Base-by-base conservation (phyloP, 30 jellyfish, hydroid and myxozoan genomes). In the Hydra vulgaris region DNA sequence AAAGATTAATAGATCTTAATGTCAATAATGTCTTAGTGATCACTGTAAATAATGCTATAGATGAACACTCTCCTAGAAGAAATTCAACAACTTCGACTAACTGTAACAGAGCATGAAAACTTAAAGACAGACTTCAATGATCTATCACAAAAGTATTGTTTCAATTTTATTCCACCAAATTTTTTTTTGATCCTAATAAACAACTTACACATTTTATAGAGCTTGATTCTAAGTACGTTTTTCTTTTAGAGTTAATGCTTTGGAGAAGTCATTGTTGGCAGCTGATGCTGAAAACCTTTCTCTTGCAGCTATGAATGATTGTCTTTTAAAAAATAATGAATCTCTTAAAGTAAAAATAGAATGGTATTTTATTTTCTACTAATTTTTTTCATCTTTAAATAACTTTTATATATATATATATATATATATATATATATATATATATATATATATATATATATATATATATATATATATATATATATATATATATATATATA, bases 261-360 rank as follows among this genome's bases (percentile, higher is more conserved):
- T 40, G 61, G 89, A 79, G 76, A 79, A 54, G 17, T 25, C 76
- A 26, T 76, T 83, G 40, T 27, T 78, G n/a, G 83, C 94, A 25
- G 80, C 86, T 16, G 96, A 88, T 23, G 94, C 83, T 70, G 94
- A 83, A 71, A 78, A 88, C 20, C 21, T 74, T 8, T 78, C 82
- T 21, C 66, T 88, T 56, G 76, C 86, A 0, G 94, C 86, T 53
- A 66, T 80, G 84, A 88, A 88, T 83, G 89, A 79, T 8, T 71
- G 86, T 78, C 74, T 88, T 24, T 69, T 71, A 20, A 83, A 83
- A 72, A 84, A 88, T 23, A 67, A 79, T 25, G 94, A 88, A 52
- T 72, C 79, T 54, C 27, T 88, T 27, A 83, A 88, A 70, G 15
- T 84, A n/a, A 81, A 83, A 80, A 27, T 77, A 25, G 96, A 88